Percentiles rank a stretch among this genome's conserved stretches.
Evolutionary conservation across 1,140 invertebrate genomes (phyloP).

Genomic region (Drosophila pandora): DNA sequence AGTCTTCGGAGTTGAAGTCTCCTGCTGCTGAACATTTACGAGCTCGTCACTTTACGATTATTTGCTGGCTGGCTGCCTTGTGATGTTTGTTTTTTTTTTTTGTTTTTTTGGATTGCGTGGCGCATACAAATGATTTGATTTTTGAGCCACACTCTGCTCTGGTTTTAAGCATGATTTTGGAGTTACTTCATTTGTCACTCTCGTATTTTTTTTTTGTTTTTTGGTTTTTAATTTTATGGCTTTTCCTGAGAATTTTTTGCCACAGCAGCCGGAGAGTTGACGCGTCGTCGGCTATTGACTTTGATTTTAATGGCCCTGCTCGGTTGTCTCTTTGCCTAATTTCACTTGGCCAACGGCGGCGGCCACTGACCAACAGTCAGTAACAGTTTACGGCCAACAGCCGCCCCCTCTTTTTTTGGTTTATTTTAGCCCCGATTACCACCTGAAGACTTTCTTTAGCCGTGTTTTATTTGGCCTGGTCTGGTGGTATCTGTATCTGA

Average conservation of each 20-base stretch:
- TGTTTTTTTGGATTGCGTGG: constrained; percentile 66
- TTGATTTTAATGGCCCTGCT: constrained; percentile 75
- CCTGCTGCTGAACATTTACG: constrained; percentile 58
- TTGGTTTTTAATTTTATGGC: constrained; percentile 58
- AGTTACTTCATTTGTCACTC: constrained; percentile 81
- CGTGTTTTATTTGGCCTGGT: constrained; percentile 35
- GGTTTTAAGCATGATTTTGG: constrained; percentile 69
- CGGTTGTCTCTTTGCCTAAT: constrained; percentile 59
- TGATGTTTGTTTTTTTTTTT: constrained; percentile 13
- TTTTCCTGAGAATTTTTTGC: constrained; percentile 78
- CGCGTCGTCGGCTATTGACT: constrained; percentile 70
- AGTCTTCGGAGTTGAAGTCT: constrained; percentile 29
- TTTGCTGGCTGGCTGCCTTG: constrained; percentile 26
- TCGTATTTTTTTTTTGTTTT: constrained; percentile 52
- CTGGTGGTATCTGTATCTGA: constrained; percentile 34
- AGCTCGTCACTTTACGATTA: constrained; percentile 69
- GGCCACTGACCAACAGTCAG: constrained; percentile 39
- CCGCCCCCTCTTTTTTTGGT: constrained; percentile 44
- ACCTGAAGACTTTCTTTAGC: constrained; percentile 64
- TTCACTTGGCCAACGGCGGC: constrained; percentile 51
- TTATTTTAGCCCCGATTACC: constrained; percentile 24
- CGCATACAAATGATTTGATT: constrained; percentile 83
- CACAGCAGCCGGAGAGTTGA: constrained; percentile 58
- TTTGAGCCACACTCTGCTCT: constrained; percentile 60
- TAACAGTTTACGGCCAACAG: constrained; percentile 41